phyloP scores from a whole-genome alignment of 2,797 vertebrate genomes.

The Phrynocephalus vlangalii region DNA sequence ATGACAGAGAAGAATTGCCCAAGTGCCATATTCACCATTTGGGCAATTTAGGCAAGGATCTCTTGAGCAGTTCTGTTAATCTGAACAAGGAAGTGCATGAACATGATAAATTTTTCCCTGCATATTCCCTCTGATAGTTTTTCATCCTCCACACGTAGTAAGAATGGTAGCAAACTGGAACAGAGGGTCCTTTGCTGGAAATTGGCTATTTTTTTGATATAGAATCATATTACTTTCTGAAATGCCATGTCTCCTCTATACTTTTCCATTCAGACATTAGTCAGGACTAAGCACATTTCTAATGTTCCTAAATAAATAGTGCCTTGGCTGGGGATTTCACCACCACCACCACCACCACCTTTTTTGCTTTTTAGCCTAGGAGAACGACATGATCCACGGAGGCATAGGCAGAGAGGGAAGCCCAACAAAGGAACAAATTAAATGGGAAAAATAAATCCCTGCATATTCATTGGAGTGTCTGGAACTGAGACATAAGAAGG shows the following conservation, averaged over 20 bases:
- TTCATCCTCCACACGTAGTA: no score
- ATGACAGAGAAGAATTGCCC: background rate
- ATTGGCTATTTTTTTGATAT: background rate
- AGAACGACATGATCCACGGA: no score
- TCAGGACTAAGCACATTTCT: background rate
- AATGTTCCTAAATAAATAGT: no score
- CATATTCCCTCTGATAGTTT: background rate
- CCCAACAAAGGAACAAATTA: no score
- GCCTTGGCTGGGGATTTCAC: no score
- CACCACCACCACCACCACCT: no score
- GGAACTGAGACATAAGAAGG: no score
- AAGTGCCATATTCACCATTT: background rate
- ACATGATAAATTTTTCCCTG: background rate
- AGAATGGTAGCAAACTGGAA: no score
- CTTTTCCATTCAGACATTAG: background rate
- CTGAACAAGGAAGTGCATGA: background rate
- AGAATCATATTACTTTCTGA: background rate
- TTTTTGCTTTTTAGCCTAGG: no score
- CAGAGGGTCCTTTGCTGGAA: background rate
- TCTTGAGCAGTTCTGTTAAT: background rate
- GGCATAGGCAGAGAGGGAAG: no score
- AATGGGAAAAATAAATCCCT: no score
- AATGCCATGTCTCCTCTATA: background rate
- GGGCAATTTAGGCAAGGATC: background rate
- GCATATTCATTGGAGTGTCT: no score